Evolutionary conservation across 1,140 invertebrate species (phyloP).

Genomic region (Araneus ventricosus): DNA sequence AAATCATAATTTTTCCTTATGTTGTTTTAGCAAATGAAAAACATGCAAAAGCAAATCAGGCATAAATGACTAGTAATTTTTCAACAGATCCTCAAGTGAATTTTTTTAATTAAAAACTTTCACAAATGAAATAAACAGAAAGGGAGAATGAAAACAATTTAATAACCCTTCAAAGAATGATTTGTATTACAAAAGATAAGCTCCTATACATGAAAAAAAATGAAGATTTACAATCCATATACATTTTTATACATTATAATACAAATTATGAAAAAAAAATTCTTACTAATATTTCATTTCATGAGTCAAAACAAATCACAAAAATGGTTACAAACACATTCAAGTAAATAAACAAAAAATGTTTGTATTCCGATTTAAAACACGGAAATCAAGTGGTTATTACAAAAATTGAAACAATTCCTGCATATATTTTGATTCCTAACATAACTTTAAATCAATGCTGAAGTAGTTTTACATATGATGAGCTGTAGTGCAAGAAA

Average conservation of each 20-base stretch:
- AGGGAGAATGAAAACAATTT: background rate
- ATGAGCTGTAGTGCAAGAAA: background rate
- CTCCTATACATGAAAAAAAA: conserved; percentile 43
- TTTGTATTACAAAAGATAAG: conserved; percentile 44
- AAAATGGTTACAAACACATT: background rate
- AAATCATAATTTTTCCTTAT: background rate
- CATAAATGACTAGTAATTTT: conserved; percentile 17
- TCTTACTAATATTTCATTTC: background rate
- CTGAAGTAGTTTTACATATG: background rate
- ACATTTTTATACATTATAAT: conserved; percentile 50
- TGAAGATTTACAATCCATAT: conserved; percentile 10
- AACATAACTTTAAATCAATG: background rate
- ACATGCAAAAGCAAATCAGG: background rate
- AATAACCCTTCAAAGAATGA: background rate
- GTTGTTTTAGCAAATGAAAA: background rate
- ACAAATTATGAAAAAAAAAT: conserved; percentile 27
- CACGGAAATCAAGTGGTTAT: background rate
- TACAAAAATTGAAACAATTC: background rate
- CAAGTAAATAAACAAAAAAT: background rate
- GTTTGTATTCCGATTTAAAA: background rate
- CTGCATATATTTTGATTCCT: background rate
- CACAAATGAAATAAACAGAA: background rate
- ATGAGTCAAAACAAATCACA: background rate
- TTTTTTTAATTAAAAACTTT: background rate
- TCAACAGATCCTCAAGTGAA: background rate